A percentile compares a stretch with the other conserved stretches of the same genome.
These are phyloP conservation scores for Laterallus jamaicensis DNA, from an alignment of 2,113 vertebrate genomes.

Conservation along the genomic window DNA sequence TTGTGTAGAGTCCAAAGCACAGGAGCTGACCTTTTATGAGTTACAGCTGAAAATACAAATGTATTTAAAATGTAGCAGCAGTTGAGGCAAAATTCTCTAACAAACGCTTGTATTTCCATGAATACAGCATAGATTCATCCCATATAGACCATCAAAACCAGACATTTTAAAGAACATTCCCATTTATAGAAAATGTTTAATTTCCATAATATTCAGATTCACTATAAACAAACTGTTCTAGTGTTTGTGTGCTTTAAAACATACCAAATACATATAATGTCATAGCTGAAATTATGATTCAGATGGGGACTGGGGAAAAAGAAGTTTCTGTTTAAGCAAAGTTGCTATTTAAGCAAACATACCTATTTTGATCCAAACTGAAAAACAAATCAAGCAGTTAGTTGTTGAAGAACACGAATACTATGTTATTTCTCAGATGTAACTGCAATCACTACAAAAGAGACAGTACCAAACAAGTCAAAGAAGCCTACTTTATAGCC, in stretches of 20 bases:
- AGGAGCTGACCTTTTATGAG: neutral
- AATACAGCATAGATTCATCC: neutral
- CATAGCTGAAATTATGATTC: neutral
- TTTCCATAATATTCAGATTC: neutral
- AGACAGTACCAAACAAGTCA: neutral
- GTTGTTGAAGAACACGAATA: neutral
- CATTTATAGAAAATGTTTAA: conserved; percentile 15
- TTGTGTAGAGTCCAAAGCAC: neutral
- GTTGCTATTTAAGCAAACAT: conserved; percentile 1
- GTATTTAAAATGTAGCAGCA: neutral
- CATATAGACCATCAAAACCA: neutral
- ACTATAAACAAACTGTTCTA: conserved; percentile 4
- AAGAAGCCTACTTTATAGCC: neutral
- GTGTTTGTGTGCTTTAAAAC: conserved; percentile 4
- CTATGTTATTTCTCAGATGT: neutral
- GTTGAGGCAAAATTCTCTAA: neutral
- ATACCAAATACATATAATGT: neutral
- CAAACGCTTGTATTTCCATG: neutral
- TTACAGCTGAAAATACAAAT: conserved; percentile 37
- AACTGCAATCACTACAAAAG: neutral
- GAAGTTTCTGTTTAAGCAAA: conserved; percentile 24
- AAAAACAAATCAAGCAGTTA: conserved; percentile 3
- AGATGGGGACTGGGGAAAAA: neutral
- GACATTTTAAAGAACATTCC: conserved; percentile 3
- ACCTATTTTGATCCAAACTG: conserved; percentile 5